phyloP scores from a whole-genome alignment of 2,888 invertebrate species.

The Myathropa florea region DNA sequence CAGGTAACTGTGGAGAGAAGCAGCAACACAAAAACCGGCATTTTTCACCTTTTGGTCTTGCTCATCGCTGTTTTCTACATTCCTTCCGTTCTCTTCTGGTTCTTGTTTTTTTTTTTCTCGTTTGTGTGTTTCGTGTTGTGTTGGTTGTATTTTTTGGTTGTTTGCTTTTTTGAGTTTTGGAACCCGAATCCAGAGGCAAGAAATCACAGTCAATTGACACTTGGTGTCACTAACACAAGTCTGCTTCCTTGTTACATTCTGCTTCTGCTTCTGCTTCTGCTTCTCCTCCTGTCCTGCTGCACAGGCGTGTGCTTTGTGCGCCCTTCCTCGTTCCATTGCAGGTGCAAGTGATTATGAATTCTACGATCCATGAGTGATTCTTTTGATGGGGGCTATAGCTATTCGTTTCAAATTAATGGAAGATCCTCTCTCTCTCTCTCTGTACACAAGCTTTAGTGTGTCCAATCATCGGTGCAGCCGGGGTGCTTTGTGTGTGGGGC shows the following conservation, averaged over 20 bases:
- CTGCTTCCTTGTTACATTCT: not conserved
- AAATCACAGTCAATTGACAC: conserved; percentile 60
- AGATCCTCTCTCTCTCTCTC: not conserved
- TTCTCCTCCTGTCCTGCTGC: not conserved
- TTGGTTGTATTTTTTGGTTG: not conserved
- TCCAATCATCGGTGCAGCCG: not conserved
- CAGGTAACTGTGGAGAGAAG: conserved; percentile 20
- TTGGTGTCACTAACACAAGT: conserved; percentile 11
- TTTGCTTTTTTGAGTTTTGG: conserved; percentile 13
- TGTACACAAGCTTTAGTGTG: not conserved
- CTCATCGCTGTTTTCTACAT: conserved; percentile 15
- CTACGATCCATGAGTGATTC: conserved; percentile 33
- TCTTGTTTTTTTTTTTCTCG: conserved; percentile 17
- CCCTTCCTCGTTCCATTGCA: not conserved
- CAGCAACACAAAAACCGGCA: conserved; percentile 58
- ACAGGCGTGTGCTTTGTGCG: not conserved
- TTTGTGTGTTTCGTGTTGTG: conserved; percentile 19
- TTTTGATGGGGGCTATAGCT: conserved; percentile 20
- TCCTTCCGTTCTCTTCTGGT: conserved; percentile 16
- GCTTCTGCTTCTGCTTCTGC: not conserved
- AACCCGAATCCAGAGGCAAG: conserved; percentile 27
- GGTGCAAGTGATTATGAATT: conserved; percentile 51
- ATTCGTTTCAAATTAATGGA: conserved; percentile 54
- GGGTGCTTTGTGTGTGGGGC: not conserved
- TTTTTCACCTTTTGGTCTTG: conserved; percentile 38